Evolutionary conservation across 2,888 invertebrate species (phyloP).

Genomic region (Aphelenchoides bicaudatus): DNA sequence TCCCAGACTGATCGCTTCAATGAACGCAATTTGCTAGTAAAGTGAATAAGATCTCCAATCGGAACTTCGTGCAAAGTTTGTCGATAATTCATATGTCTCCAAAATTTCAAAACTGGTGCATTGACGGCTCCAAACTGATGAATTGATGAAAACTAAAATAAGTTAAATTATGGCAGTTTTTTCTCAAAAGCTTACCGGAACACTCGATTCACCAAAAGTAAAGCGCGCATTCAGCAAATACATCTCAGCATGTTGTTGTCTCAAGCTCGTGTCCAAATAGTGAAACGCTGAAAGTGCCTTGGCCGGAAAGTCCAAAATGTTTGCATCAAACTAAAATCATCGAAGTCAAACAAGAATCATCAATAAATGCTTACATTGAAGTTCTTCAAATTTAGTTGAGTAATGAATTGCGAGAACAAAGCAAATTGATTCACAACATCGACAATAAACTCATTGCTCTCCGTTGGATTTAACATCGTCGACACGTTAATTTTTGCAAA

Average conservation of each 20-base stretch:
- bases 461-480: neutral
- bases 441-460: neutral
- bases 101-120: neutral
- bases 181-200: neutral
- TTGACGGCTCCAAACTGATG: neutral
- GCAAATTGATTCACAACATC: conserved; percentile 4
- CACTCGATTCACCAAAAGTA: neutral
- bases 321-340: too few relatives aligned
- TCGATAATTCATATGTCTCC: conserved; percentile 8
- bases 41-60: neutral
- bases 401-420: too few relatives aligned
- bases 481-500: neutral
- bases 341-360: too few relatives aligned
- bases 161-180: neutral
- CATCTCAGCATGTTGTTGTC: neutral
- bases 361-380: neutral
- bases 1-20: neutral
- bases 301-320: too few relatives aligned
- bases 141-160: neutral
- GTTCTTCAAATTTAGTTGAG: too few relatives aligned
- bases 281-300: too few relatives aligned
- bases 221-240: neutral
- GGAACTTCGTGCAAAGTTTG: neutral
- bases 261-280: neutral
- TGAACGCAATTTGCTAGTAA: neutral